A percentile compares a stretch with the other conserved stretches of the same genome.
Conservation (phyloP, 1,140 invertebrate genomes). For the Melitaea cinxia region DNA sequence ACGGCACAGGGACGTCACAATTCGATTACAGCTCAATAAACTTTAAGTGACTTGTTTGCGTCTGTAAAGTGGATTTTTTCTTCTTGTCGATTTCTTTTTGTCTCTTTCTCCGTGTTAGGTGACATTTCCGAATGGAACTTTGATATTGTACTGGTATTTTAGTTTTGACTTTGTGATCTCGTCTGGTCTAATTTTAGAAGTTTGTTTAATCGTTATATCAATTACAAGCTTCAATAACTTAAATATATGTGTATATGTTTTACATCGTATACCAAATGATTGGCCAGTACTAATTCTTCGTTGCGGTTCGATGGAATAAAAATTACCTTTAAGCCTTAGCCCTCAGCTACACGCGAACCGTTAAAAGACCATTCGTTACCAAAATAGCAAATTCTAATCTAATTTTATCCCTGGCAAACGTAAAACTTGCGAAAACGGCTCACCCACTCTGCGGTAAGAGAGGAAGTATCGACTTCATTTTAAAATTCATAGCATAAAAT, state of each 20-base stretch:
- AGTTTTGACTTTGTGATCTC: neutral
- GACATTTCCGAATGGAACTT: conserved; percentile 24
- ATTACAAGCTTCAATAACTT: neutral
- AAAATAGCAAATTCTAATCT: conserved; percentile 71
- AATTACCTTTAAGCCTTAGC: conserved; percentile 35
- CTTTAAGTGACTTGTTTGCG: conserved; percentile 81
- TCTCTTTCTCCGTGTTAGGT: conserved; percentile 41
- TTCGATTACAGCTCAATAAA: conserved; percentile 82
- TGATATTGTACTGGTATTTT: neutral
- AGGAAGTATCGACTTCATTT: conserved; percentile 79
- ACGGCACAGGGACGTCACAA: conserved; percentile 76
- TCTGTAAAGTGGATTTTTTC: conserved; percentile 80
- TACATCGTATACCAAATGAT: neutral
- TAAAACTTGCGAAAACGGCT: conserved; percentile 68
- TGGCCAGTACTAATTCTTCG: neutral
- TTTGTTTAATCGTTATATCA: neutral
- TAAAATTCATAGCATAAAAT: conserved; percentile 82
- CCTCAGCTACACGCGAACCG: conserved; percentile 38
- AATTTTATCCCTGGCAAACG: conserved; percentile 70
- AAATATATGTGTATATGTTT: neutral
- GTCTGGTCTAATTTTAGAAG: neutral
- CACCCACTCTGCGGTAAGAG: conserved; percentile 56
- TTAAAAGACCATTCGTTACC: conserved; percentile 69
- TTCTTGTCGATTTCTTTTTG: conserved; percentile 66
- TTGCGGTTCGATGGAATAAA: neutral